Base-by-base conservation (phyloP, 2,888 invertebrate species). In the Boloria euphrosyne region DNA sequence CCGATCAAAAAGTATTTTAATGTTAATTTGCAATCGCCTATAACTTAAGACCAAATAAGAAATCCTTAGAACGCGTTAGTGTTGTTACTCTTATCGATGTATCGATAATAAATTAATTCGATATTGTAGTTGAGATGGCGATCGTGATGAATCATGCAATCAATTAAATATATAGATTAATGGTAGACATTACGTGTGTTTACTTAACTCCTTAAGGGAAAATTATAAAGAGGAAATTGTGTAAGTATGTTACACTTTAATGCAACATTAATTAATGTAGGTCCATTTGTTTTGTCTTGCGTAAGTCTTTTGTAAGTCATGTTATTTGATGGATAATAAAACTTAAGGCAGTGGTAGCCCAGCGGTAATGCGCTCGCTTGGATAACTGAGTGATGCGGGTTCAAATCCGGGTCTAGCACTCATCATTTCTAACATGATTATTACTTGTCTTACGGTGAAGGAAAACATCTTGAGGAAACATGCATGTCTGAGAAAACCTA, bases 21-120 rank as follows among this genome's bases (percentile, higher is more conserved):
- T 14, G 0, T 22, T 14, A 53, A 27, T 14, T 27, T 31, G 17
- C 13, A 14, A 10, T 47, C 64, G 16, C 63, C 65, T 44, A 4
- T 73, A 22, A 67, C 72, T 71, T 68, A 43, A 13, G 47, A 54
- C 59, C 55, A n/a, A 43, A n/a, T 50, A 22, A 57, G 63, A 62
- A 65, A 62, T 68, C 57, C 65, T 66, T 55, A 46, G 53, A 59
- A 54, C 64, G 52, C 59, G 63, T 62, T 69, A 68, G 70, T 72
- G 73, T 70, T 75, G 75, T 75, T 69, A 63, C 70, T 72, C 70
- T 76, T 78, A 78, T 77, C 76, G 70, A 73, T 27, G 71, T 72
- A 75, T 75, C 75, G 74, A 78, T 76, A 76, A 74, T 73, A 75
- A 74, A 77, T 76, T 74, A 75, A 74, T 71, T 75, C 72, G 71